Conservation (phyloP, 2,888 invertebrate species). For the Pseudococcus jackbeardsleyi region DNA sequence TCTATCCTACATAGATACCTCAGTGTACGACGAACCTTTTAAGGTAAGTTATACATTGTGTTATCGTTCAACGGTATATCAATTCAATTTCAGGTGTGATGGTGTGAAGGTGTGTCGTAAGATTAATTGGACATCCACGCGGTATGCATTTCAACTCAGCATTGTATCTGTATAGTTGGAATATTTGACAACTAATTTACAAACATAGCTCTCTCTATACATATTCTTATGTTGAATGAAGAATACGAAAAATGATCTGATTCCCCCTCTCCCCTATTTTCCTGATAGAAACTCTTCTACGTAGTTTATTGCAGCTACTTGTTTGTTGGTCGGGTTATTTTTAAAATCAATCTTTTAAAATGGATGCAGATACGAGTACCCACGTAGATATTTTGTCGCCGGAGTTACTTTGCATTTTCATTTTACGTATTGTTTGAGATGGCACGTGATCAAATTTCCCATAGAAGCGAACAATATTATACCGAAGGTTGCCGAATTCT, state of each 20-base stretch:
- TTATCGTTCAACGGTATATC: background rate
- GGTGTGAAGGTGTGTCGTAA: constrained; percentile 8
- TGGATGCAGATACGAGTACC: background rate
- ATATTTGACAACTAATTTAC: background rate
- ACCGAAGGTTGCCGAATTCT: background rate
- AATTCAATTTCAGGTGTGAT: constrained; percentile 1
- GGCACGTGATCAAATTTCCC: background rate
- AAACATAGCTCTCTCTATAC: background rate
- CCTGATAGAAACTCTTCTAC: background rate
- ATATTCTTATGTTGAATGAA: background rate
- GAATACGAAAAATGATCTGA: background rate
- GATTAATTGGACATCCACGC: background rate
- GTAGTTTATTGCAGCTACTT: background rate
- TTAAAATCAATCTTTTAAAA: background rate
- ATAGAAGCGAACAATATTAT: background rate
- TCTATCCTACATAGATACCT: background rate
- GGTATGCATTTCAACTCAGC: background rate
- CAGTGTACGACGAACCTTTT: constrained; percentile 2
- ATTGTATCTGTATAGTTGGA: background rate
- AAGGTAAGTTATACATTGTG: constrained; percentile 1
- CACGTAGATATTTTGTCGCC: background rate
- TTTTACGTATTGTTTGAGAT: background rate
- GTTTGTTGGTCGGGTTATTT: background rate
- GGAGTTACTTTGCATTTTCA: background rate
- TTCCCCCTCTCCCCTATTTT: background rate